Conservation (phyloP, 2,888 invertebrate species). For the Fabriciana adippe region DNA sequence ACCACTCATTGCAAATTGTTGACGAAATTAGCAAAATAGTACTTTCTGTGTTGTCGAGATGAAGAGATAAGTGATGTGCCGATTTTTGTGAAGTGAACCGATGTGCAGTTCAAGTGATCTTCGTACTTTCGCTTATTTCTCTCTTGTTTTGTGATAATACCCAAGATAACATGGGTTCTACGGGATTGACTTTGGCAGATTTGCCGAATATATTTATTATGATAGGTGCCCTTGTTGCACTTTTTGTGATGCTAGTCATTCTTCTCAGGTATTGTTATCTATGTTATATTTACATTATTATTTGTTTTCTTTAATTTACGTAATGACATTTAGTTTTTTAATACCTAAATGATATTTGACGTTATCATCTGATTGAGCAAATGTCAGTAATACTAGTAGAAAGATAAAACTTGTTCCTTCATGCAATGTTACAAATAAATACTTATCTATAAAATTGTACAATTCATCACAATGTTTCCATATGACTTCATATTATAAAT, state of each 20-base stretch:
- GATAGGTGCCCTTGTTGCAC: constrained; percentile 87
- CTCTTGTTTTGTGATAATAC: constrained; percentile 53
- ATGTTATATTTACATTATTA: background rate
- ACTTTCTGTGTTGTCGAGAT: constrained; percentile 31
- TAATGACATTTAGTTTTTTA: background rate
- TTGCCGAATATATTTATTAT: constrained; percentile 89
- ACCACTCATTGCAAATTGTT: constrained; percentile 33
- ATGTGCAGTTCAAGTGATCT: constrained; percentile 54
- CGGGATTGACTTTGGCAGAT: constrained; percentile 85
- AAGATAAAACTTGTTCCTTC: too few species aligned
- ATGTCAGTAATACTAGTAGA: too few species aligned
- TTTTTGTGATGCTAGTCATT: constrained; percentile 88
- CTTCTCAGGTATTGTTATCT: constrained; percentile 84
- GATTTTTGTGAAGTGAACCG: constrained; percentile 52
- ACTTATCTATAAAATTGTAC: too few species aligned
- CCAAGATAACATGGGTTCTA: constrained; percentile 64
- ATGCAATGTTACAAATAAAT: too few species aligned
- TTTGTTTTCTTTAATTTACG: background rate
- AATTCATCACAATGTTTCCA: too few species aligned
- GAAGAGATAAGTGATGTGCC: constrained; percentile 45
- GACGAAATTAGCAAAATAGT: constrained; percentile 49
- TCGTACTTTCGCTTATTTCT: constrained; percentile 51
- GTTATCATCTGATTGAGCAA: too few species aligned
- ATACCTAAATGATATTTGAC: too few species aligned
- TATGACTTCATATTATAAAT: too few species aligned